Conservation (phyloP, 2,888 invertebrate species). For the Folsomia manolachei region DNA sequence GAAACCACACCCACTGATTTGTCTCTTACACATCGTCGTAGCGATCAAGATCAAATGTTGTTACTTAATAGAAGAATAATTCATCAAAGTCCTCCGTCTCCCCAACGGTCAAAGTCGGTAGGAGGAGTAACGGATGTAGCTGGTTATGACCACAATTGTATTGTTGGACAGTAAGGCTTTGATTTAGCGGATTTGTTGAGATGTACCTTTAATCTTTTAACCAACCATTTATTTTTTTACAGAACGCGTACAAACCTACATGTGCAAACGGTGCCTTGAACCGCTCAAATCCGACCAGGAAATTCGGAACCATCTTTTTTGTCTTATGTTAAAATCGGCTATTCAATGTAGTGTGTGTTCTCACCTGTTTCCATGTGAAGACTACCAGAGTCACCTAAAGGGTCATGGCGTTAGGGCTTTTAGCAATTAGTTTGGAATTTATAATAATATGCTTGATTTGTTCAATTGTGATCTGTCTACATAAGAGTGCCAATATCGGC, state of each 20-base stretch:
- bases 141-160: slow-evolving; percentile 37
- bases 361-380: slow-evolving; percentile 28
- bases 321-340: slow-evolving; percentile 33
- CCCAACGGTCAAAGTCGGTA: neutral
- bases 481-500: too few relatives aligned
- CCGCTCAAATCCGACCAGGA: slow-evolving; percentile 39
- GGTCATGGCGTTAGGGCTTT: slow-evolving; percentile 26
- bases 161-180: slow-evolving; percentile 36
- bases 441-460: too few relatives aligned
- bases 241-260: slow-evolving; percentile 38
- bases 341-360: slow-evolving; percentile 37
- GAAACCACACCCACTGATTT: too few relatives aligned
- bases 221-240: neutral
- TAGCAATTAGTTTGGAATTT: neutral
- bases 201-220: neutral
- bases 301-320: slow-evolving; percentile 36
- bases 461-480: too few relatives aligned
- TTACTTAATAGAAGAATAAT: neutral
- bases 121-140: neutral
- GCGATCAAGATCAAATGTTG: neutral
- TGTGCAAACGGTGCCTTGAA: slow-evolving; percentile 40
- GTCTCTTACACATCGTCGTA: neutral
- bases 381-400: slow-evolving; percentile 29
- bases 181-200: slow-evolving; percentile 5
- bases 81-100: neutral